Evolutionary conservation across 2,113 vertebrate species (phyloP), one percentile per base, ranked within the genome.

Genomic region (Pica pica): DNA sequence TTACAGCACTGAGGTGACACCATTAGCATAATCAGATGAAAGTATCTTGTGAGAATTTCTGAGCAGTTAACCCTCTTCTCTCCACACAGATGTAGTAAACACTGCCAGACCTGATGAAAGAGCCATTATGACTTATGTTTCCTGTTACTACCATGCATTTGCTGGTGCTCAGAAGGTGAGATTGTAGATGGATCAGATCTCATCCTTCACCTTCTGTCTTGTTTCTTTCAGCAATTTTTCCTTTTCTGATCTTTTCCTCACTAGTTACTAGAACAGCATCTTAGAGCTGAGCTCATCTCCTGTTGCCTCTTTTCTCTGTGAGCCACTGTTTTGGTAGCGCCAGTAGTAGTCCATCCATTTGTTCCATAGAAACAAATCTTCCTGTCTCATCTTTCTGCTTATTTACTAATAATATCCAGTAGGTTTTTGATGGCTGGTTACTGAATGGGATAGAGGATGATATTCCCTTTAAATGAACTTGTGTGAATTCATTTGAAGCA

Each of bases 91-190:
- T 96, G 55, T 98, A 97, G 96, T 95, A 94, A 93, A 95, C 67
- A 94, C 94, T 92, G 96, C 93, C 96, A 97, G 97, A 95, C 96
- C 98, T 42, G 97, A 97, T 93, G 98, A 98, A 95, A 97, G 95
- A 95, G 42, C 96, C 90, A 57, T 98, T 93, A 97, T 98, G 97
- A 97, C 96, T 91, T 97, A 96, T 97, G 94, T 97, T 81, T 98
- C 97, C 96, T 97, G 97, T 98, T 98, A 96, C 94, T 98, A 90
- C 95, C 93, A 95, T 97, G 97, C 96, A 84, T 98, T 98, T 97
- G 87, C 97, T 92, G 97, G 97, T 94, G 97, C 93, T 65, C 97
- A 97, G 97, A 98, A 98, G 97, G 97, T 97, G 94, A 98, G 97
- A 84, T 39, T 83, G 94, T 95, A 92, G 90, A 77, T 33, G 65